Conservation (phyloP, 2,888 invertebrate species). For the Sesia apiformis region DNA sequence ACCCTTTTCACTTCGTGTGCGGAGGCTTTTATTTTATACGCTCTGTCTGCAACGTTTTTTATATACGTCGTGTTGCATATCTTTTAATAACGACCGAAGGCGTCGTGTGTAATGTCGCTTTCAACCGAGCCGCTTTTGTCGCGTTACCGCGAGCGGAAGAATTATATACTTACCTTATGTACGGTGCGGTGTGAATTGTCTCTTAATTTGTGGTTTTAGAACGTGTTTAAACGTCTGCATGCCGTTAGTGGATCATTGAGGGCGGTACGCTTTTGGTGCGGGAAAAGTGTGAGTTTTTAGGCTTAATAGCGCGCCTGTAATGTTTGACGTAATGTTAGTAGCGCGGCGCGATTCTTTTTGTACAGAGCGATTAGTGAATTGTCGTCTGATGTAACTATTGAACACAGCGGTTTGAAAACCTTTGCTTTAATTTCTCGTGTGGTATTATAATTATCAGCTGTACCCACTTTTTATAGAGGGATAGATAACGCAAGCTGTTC, state of each 20-base stretch:
- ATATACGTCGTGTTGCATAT: conserved; percentile 37
- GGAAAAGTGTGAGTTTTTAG: conserved; percentile 28
- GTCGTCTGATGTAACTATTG: neutral
- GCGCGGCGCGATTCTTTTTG: conserved; percentile 19
- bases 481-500: too few relatives aligned
- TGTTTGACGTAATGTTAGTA: conserved; percentile 33
- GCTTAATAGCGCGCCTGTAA: conserved; percentile 7
- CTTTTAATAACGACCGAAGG: conserved; percentile 48
- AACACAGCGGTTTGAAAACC: neutral
- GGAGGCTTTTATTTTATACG: conserved; percentile 55
- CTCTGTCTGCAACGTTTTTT: conserved; percentile 40
- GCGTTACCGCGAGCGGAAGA: conserved; percentile 19
- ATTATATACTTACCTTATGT: conserved; percentile 28
- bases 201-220: conserved; percentile 40
- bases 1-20: conserved; percentile 51
- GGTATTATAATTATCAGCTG: neutral
- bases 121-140: conserved; percentile 19
- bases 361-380: neutral
- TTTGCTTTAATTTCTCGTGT: neutral
- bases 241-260: conserved; percentile 36
- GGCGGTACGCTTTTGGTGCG: conserved; percentile 49
- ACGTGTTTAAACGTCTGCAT: conserved; percentile 25
- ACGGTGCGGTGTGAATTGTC: conserved; percentile 35
- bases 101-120: conserved; percentile 27
- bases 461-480: neutral